Conservation (phyloP, 2,888 invertebrate species). For the Nephrocerus scutellatus region DNA sequence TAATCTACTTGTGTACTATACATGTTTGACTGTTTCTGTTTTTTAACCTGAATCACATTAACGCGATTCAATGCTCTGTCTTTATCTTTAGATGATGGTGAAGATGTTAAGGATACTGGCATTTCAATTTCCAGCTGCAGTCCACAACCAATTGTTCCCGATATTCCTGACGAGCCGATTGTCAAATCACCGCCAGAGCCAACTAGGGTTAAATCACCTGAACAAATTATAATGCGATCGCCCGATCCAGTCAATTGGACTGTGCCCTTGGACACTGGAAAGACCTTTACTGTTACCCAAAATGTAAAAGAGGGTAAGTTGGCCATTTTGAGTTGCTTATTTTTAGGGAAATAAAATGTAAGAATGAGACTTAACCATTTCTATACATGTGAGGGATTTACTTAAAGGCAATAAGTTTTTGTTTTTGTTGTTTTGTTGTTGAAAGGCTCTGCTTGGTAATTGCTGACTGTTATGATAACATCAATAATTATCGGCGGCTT, state of each 20-base stretch:
- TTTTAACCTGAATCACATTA: too few species aligned
- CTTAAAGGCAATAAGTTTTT: too few species aligned
- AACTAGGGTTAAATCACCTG: conserved; percentile 86
- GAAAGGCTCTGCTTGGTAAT: too few species aligned
- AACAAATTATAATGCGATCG: conserved; percentile 85
- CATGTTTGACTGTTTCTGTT: too few species aligned
- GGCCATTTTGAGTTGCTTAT: too few species aligned
- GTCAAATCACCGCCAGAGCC: conserved; percentile 91
- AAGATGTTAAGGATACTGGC: conserved; percentile 41
- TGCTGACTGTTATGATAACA: too few species aligned
- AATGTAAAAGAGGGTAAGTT: conserved; percentile 70
- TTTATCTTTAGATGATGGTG: conserved; percentile 38
- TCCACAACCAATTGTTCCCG: conserved; percentile 40
- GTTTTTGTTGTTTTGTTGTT: too few species aligned
- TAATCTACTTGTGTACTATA: too few species aligned
- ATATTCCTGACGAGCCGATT: conserved; percentile 56
- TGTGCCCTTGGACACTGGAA: conserved; percentile 86
- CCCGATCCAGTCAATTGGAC: conserved; percentile 95
- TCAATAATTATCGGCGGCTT: too few species aligned
- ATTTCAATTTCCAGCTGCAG: conserved; percentile 44
- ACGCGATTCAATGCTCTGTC: not conserved
- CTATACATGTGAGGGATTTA: too few species aligned
- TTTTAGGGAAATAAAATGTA: too few species aligned
- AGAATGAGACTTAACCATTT: too few species aligned
- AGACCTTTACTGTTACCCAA: conserved; percentile 88